Base-by-base conservation (phyloP, 1,140 invertebrate species). In the Drosophila nebulosa region DNA sequence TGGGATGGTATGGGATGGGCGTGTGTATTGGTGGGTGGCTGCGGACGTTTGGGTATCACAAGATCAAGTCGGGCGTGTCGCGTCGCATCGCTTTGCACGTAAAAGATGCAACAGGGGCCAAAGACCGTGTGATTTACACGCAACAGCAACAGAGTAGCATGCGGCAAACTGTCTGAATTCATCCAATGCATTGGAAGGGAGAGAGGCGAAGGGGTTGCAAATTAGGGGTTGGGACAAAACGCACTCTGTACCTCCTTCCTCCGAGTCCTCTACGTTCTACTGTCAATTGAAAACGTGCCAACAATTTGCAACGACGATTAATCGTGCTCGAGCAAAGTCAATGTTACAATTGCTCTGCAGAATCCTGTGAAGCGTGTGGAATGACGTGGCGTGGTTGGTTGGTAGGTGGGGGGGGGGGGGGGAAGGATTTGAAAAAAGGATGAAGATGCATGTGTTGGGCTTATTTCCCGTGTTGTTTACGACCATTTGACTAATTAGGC, bases 271-370 rank as follows among this genome's bases (percentile, higher is more conserved):
- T 56, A 60, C 65, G 69, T 70, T 74, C 68, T 73, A 71, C 75
- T 90, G 89, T 90, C 84, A 90, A 90, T 90, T 90, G 89, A 90
- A 90, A 90, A 90, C 89, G 89, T 90, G 89, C 89, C 89, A 90
- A 90, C 89, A 90, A 90, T 90, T 90, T 90, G 89, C 89, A 90
- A 90, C 80, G 89, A 89, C 89, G 84, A 90, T 90, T 90, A 90
- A 90, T 90, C 83, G 89, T 90, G 74, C 74, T 46, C 39, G 68
- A 88, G 67, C 69, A 86, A 73, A 67, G 74, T 68, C 77, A 64
- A 58, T 71, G 81, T 63, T 72, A 46, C 64, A 74, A 50, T 64
- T 27, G 46, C 14, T 46, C 39, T 14, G 60, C 30, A 42, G 22
- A 51, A 64, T 67, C n/a, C n/a, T 71, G 77, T 16, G 10, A 21